These are phyloP conservation scores for Dexiosoma caninum DNA, from an alignment of 2,888 invertebrate species.

Conservation along the genomic window DNA sequence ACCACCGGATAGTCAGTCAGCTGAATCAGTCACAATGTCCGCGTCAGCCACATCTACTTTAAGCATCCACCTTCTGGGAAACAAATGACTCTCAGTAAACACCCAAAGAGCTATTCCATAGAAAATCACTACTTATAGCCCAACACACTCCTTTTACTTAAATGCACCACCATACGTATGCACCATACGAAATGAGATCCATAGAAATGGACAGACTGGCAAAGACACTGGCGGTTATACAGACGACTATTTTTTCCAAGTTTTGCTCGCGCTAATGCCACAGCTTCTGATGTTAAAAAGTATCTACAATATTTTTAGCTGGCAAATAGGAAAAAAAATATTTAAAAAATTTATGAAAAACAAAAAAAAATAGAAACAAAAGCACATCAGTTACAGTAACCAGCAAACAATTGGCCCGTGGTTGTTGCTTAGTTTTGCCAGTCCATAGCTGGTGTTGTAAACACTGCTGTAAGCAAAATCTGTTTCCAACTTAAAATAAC, in stretches of 20 bases:
- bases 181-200: constrained; percentile 43
- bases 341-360: no score
- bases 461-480: constrained; percentile 49
- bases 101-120: constrained; percentile 62
- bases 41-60: constrained; percentile 60
- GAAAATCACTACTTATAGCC: constrained; percentile 63
- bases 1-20: constrained; percentile 48
- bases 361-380: background rate
- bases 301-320: background rate
- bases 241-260: constrained; percentile 16
- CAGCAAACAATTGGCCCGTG: constrained; percentile 16
- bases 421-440: background rate
- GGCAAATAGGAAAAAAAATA: background rate
- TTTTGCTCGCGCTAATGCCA: constrained; percentile 46
- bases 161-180: constrained; percentile 45
- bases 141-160: constrained; percentile 61
- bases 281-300: constrained; percentile 56
- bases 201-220: background rate
- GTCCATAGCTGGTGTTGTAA: constrained; percentile 44
- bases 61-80: constrained; percentile 64
- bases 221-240: background rate
- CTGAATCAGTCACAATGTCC: constrained; percentile 33
- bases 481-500: constrained; percentile 23
- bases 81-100: constrained; percentile 65
- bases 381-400: constrained; percentile 53